Conservation (phyloP, 2,888 invertebrate genomes). For the Gandaritis pyraliata region DNA sequence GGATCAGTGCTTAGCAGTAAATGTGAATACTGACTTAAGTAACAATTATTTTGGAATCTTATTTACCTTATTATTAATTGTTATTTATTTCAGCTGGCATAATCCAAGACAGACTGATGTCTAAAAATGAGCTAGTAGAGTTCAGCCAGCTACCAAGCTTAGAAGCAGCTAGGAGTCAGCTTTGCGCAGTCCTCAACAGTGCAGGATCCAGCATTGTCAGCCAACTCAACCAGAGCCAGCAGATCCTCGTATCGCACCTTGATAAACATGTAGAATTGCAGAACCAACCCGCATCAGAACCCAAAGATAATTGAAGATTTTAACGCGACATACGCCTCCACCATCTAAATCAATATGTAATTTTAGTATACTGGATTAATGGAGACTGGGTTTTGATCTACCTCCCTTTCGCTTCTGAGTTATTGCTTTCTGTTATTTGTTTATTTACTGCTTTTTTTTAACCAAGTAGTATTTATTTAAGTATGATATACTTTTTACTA, state of each 20-base stretch:
- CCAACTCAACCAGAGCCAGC: constrained; percentile 88
- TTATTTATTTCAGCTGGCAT: constrained; percentile 86
- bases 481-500: not conserved
- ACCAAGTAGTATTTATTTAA: not conserved
- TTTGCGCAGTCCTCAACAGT: constrained; percentile 88
- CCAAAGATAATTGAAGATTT: constrained; percentile 44
- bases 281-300: constrained; percentile 43
- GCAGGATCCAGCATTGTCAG: constrained; percentile 86
- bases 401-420: not conserved
- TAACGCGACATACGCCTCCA: too few species aligned
- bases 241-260: constrained; percentile 86
- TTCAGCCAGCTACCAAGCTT: constrained; percentile 87
- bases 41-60: too few species aligned
- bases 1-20: too few species aligned
- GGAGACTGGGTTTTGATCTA: constrained; percentile 33
- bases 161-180: constrained; percentile 86
- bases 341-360: constrained; percentile 26
- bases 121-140: constrained; percentile 87
- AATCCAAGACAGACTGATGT: constrained; percentile 87
- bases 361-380: constrained; percentile 43
- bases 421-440: not conserved
- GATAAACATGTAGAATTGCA: constrained; percentile 82
- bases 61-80: too few species aligned
- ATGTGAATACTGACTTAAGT: too few species aligned
- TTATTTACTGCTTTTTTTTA: constrained; percentile 6